Evolutionary conservation across 2,797 vertebrate genomes (phyloP).

Genomic region (Spinus pinus): DNA sequence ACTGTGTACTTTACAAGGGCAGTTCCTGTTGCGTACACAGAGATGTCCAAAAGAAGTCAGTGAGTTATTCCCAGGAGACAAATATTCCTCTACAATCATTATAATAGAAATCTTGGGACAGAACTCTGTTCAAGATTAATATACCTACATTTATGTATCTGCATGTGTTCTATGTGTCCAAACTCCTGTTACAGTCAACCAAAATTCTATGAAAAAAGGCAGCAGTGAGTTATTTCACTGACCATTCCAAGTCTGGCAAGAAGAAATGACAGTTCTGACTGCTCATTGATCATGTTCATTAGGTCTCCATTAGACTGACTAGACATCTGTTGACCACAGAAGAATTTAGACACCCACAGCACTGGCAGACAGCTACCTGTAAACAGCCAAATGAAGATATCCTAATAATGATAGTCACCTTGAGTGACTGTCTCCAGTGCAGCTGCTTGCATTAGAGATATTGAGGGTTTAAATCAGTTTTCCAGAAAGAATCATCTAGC

Average conservation of each 20-base stretch:
- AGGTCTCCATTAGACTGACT: background rate
- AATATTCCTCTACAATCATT: background rate
- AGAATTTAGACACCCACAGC: background rate
- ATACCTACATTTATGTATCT: background rate
- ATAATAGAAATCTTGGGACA: background rate
- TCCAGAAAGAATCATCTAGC: background rate
- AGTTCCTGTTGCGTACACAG: background rate
- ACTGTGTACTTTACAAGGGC: background rate
- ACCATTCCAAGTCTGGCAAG: background rate
- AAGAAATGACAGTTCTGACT: background rate
- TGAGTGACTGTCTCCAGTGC: background rate
- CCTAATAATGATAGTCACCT: background rate
- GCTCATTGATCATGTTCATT: background rate
- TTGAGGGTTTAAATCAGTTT: background rate
- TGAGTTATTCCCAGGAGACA: background rate
- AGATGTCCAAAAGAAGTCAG: background rate
- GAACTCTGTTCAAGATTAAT: background rate
- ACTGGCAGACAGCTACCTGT: background rate
- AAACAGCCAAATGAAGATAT: background rate
- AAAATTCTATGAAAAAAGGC: background rate
- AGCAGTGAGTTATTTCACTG: background rate
- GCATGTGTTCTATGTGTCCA: background rate
- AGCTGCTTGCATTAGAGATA: background rate
- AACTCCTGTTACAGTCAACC: background rate
- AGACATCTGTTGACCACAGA: background rate